phyloP scores from a whole-genome alignment of 2,797 vertebrate genomes.

The Pogoniulus pusillus region DNA sequence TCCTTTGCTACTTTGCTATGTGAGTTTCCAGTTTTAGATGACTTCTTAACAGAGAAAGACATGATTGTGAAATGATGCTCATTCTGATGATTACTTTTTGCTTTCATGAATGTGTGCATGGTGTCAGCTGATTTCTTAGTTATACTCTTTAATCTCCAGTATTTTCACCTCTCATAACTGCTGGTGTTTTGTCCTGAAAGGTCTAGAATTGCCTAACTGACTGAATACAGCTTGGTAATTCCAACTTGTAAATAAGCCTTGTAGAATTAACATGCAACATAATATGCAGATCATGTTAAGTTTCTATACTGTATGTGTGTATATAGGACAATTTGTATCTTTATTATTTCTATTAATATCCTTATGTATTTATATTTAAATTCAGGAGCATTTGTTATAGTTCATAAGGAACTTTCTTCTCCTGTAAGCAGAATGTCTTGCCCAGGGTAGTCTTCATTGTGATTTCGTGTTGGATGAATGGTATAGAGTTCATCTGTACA shows the following conservation, averaged over 20 bases:
- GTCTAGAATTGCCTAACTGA: neutral
- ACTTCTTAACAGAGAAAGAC: neutral
- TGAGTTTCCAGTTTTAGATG: neutral
- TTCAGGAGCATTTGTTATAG: neutral
- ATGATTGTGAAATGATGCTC: neutral
- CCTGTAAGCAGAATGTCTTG: neutral
- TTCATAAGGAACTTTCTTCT: neutral
- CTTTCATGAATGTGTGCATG: neutral
- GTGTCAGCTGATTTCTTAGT: neutral
- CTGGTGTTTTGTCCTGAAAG: neutral
- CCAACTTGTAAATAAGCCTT: neutral
- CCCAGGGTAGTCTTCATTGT: neutral
- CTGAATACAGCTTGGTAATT: neutral
- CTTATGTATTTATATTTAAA: neutral
- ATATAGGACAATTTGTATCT: neutral
- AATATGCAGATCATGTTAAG: neutral
- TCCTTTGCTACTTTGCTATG: neutral
- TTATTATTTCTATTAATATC: neutral
- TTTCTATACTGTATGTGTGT: accelerated
- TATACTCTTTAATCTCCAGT: neutral
- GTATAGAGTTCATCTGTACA: neutral
- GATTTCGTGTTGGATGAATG: neutral
- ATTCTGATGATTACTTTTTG: neutral
- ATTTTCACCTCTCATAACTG: neutral
- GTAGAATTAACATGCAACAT: neutral